These are phyloP conservation scores for Hoplias malabaricus DNA, from an alignment of 2,113 vertebrate genomes.

Conservation along the genomic window DNA sequence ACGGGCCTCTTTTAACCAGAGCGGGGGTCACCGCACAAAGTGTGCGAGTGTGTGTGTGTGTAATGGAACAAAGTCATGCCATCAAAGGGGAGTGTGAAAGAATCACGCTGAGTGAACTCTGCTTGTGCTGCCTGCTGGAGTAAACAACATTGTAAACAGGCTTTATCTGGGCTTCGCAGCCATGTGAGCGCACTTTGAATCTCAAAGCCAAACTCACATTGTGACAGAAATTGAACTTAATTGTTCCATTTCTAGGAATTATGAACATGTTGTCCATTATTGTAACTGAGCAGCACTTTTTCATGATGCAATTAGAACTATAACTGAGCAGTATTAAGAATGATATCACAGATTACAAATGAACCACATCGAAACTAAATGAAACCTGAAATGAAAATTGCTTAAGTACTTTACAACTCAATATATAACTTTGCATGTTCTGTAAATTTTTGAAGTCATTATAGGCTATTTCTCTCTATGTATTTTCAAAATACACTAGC, in stretches of 20 bases:
- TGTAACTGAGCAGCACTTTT: not conserved
- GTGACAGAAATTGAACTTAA: not conserved
- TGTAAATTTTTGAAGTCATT: too few species aligned
- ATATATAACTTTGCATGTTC: not conserved
- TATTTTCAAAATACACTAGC: too few species aligned
- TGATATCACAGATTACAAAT: not conserved
- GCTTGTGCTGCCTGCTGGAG: constrained; percentile 2
- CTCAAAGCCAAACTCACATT: constrained; percentile 7
- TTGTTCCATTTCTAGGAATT: constrained; percentile 2
- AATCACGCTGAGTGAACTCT: constrained; percentile 1
- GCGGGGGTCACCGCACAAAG: constrained; percentile 5
- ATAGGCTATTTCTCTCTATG: too few species aligned
- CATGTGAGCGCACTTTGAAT: constrained; percentile 5
- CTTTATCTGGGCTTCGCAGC: constrained; percentile 21
- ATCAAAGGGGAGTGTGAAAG: constrained; percentile 5
- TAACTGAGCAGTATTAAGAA: not conserved
- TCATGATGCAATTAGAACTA: not conserved
- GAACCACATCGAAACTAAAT: not conserved
- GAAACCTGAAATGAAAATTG: not conserved
- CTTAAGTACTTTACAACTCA: not conserved
- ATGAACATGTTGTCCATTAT: not conserved
- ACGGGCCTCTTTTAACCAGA: not conserved
- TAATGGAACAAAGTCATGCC: not conserved
- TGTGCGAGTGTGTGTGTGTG: not conserved
- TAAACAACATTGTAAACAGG: constrained; percentile 10